Conservation (phyloP, 2,797 vertebrate genomes). For the Cebuella pygmaea region DNA sequence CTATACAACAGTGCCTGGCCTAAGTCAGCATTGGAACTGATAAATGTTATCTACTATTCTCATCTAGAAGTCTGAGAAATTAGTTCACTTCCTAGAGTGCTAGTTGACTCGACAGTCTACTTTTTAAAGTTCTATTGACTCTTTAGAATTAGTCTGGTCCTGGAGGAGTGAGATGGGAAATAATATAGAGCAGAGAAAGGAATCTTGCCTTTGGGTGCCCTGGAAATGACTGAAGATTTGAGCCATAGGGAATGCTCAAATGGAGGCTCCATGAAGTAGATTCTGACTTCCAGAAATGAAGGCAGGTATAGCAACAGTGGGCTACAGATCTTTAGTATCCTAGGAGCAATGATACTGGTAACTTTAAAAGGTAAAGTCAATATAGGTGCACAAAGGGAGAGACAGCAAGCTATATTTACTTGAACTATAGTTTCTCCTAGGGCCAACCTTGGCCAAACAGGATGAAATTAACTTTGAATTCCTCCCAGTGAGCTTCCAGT, state of each 20-base stretch:
- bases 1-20: not conserved
- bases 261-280: not conserved
- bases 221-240: not conserved
- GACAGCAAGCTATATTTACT: not conserved
- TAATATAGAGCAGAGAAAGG: not conserved
- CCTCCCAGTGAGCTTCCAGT: not conserved
- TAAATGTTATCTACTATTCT: not conserved
- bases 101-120: not conserved
- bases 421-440: not conserved
- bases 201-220: not conserved
- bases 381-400: not conserved
- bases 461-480: slow-evolving; percentile 40
- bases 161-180: slow-evolving; percentile 20
- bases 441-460: not conserved
- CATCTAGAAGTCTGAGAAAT: not conserved
- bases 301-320: not conserved
- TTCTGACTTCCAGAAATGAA: not conserved
- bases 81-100: not conserved
- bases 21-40: not conserved
- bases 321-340: not conserved
- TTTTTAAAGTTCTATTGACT: not conserved
- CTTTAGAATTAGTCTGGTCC: not conserved
- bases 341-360: not conserved
- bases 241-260: not conserved
- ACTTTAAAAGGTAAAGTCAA: slow-evolving; percentile 41